Base-by-base conservation (phyloP, 2,113 vertebrate species). In the Cinclus mexicanus region DNA sequence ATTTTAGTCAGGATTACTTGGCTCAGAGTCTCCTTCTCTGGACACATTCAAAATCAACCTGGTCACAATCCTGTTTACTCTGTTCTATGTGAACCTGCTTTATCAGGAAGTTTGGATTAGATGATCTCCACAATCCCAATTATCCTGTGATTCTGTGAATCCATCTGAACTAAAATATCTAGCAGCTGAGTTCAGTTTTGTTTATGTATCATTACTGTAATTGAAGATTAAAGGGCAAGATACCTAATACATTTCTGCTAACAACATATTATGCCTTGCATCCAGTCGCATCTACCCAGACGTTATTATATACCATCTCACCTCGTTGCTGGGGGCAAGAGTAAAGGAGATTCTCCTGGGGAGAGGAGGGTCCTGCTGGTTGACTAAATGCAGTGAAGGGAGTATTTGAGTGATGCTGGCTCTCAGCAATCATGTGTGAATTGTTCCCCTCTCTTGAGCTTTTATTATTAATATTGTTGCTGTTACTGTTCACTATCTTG, bases 361-460 rank as follows among this genome's bases (percentile, higher is more conserved):
- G 47, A 55, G 41, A 53, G 11, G 24, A 53, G n/a, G 3, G 20
- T 47, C 24, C n/a, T 70, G 10, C n/a, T 63, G 41, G 3, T 21
- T 53, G 2, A n/a, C 19, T 47, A 61, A 63, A 55, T 10, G 8
- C 29, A 15, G 4, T 15, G 9, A 16, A 55, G 10, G 15, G n/a
- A 46, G 4, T 0, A 0, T 46, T 46, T 28, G 10, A 12, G 15
- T 47, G 57, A n/a, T 24, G 19, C 24, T 70, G n/a, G 10, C 47
- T 47, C 24, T 70, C 11, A 47, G 42, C 9, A 55, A 56, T n/a
- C 15, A 47, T 1, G 1, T 11, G 16, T 26, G 44, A 75, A 44
- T 31, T 31, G 4, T 29, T 6, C 28, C 15, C 15, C 47, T 70
- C 11, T 63, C 24, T 17, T 70, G 41, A 24, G 16, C 9, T 61